A percentile compares a stretch with the other conserved stretches of the same genome.
phyloP scores from a whole-genome alignment of 92 coral and sea anemone genomes.

The Paramuricea clavata region DNA sequence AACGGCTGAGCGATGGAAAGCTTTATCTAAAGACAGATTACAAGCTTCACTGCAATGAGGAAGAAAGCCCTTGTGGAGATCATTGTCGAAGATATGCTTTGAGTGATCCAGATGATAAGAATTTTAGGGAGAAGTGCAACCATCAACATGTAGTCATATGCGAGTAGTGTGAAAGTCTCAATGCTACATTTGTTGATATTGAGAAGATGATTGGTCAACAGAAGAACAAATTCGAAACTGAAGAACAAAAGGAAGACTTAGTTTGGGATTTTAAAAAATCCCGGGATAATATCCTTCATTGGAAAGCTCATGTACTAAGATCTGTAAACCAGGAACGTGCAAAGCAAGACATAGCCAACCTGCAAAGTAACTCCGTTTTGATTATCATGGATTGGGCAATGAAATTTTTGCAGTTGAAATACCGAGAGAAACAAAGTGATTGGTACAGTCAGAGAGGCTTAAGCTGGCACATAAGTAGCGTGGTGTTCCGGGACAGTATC shows the following conservation, averaged over 20 bases:
- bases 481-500: slow-evolving; percentile 29
- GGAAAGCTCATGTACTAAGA: slow-evolving; percentile 80
- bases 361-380: slow-evolving; percentile 36
- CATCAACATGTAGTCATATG: slow-evolving; percentile 50
- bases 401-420: slow-evolving; percentile 5
- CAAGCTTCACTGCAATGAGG: slow-evolving; percentile 31
- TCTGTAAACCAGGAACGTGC: slow-evolving; percentile 78
- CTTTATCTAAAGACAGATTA: too few species aligned
- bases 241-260: slow-evolving; percentile 66
- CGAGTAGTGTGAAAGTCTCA: slow-evolving; percentile 51
- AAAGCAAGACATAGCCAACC: slow-evolving; percentile 68
- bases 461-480: slow-evolving; percentile 59
- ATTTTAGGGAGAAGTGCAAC: slow-evolving; percentile 52
- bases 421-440: slow-evolving; percentile 24
- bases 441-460: slow-evolving; percentile 66
- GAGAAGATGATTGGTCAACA: slow-evolving; percentile 33
- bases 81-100: slow-evolving; percentile 63
- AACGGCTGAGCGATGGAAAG: too few species aligned
- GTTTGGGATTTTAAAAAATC: too few species aligned
- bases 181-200: slow-evolving; percentile 42
- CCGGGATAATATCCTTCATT: slow-evolving; percentile 63
- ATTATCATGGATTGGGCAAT: slow-evolving; percentile 77
- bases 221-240: slow-evolving; percentile 47
- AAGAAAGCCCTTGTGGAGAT: slow-evolving; percentile 54
- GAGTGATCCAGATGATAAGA: slow-evolving; percentile 47